Conservation (phyloP, 1,140 invertebrate genomes). For the Macrotrachela quadricornifera region DNA sequence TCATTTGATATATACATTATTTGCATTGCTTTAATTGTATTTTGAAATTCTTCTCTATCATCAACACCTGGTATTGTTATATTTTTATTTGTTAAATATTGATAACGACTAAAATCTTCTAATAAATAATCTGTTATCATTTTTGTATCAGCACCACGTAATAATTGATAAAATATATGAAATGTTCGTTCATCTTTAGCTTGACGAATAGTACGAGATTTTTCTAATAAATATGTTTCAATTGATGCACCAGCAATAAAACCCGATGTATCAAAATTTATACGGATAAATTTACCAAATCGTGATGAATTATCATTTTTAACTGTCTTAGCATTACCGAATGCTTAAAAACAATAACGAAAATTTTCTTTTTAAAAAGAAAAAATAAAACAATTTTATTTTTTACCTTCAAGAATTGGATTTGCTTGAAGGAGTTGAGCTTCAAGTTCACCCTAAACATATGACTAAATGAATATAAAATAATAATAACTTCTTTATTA, state of each 20-base stretch:
- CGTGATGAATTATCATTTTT: conserved; percentile 99
- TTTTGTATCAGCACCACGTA: conserved; percentile 51
- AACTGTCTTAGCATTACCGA: conserved; percentile 97
- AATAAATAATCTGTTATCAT: conserved; percentile 69
- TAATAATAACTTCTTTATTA: conserved; percentile 17
- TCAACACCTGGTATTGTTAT: conserved; percentile 78
- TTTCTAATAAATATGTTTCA: conserved; percentile 69
- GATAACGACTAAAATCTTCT: conserved; percentile 78
- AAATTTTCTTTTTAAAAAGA: no score
- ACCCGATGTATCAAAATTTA: conserved; percentile 96
- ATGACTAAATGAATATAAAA: background rate
- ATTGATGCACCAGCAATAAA: conserved; percentile 98
- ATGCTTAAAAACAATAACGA: conserved; percentile 48
- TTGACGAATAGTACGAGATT: conserved; percentile 90
- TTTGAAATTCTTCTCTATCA: conserved; percentile 71
- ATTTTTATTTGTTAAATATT: conserved; percentile 57
- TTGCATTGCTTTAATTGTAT: conserved; percentile 85
- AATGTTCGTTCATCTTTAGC: conserved; percentile 88
- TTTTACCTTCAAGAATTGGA: conserved; percentile 63
- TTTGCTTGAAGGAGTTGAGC: conserved; percentile 95
- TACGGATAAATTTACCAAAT: conserved; percentile 97
- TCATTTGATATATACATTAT: conserved; percentile 94
- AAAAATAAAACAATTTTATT: no score
- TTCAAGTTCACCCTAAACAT: conserved; percentile 74
- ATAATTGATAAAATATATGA: conserved; percentile 95